Evolutionary conservation across 2,888 invertebrate species (phyloP).

Genomic region (Unio pictorum): DNA sequence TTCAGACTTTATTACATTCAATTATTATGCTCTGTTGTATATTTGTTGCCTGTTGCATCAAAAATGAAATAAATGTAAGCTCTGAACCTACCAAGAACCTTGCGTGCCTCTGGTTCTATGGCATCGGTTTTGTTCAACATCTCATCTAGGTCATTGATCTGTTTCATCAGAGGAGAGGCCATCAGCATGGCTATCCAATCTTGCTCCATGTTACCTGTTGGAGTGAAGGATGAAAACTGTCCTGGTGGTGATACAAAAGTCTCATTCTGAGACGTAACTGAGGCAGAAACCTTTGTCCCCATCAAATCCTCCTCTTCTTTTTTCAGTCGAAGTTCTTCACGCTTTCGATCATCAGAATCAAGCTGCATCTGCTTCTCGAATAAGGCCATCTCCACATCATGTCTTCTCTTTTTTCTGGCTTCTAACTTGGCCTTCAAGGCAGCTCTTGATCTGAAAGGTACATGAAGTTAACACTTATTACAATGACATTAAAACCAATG

Average conservation of each 20-base stretch:
- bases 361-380: slow-evolving; percentile 52
- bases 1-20: too few species aligned
- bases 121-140: slow-evolving; percentile 58
- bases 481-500: too few species aligned
- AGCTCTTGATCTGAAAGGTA: slow-evolving; percentile 28
- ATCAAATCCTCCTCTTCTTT: slow-evolving; percentile 38
- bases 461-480: too few species aligned
- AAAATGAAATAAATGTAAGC: too few species aligned
- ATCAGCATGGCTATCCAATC: slow-evolving; percentile 68
- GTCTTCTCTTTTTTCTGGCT: slow-evolving; percentile 55
- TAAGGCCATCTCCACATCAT: slow-evolving; percentile 51
- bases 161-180: slow-evolving; percentile 68
- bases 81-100: slow-evolving; percentile 16
- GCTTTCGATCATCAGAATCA: slow-evolving; percentile 48
- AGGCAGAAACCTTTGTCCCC: slow-evolving; percentile 19
- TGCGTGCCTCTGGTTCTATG: slow-evolving; percentile 4
- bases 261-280: not conserved
- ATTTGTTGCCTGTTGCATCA: too few species aligned
- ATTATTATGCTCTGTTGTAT: too few species aligned
- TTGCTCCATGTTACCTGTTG: slow-evolving; percentile 60
- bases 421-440: slow-evolving; percentile 57
- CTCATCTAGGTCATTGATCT: slow-evolving; percentile 66
- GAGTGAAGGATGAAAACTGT: slow-evolving; percentile 18
- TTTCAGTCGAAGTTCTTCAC: slow-evolving; percentile 36
- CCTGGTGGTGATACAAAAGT: slow-evolving; percentile 11